A percentile compares a stretch with the other conserved stretches of the same genome.
These are phyloP conservation scores for Holothuria leucospilota DNA, from an alignment of 53 echinoderm and acorn worm species.

Conservation along the genomic window DNA sequence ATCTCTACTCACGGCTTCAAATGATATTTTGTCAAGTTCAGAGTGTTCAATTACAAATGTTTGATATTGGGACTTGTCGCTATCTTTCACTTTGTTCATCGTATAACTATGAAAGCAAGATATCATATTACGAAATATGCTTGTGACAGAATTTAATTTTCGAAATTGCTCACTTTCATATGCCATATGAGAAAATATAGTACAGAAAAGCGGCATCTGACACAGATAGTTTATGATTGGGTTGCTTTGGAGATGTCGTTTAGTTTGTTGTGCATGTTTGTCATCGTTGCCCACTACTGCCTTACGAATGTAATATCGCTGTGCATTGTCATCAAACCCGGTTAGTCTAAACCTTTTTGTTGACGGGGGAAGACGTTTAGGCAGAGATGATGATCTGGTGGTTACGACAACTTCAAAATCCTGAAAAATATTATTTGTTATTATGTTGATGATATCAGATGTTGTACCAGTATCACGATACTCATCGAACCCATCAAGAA, in stretches of 20 bases:
- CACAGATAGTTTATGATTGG: constrained; percentile 6
- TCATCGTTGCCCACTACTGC: constrained; percentile 14
- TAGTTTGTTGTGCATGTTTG: neutral
- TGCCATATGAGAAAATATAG: constrained; percentile 26
- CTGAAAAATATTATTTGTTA: neutral
- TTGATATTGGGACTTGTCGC: neutral
- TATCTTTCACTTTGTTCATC: constrained; percentile 8
- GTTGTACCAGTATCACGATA: neutral
- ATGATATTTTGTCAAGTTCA: constrained; percentile 3
- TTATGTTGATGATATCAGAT: neutral
- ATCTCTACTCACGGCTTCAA: neutral
- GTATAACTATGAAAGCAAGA: constrained; percentile 23
- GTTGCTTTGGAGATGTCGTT: neutral
- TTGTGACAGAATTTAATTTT: constrained; percentile 22
- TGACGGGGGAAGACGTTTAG: neutral
- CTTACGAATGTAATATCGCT: constrained; percentile 8
- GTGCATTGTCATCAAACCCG: neutral
- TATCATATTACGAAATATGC: constrained; percentile 23
- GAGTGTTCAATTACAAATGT: neutral
- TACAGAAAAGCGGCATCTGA: constrained; percentile 12
- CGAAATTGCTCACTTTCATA: neutral
- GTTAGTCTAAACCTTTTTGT: neutral
- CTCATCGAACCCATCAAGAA: constrained; percentile 28
- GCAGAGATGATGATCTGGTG: neutral
- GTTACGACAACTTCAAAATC: neutral